These are phyloP conservation scores for Bos taurus DNA, from an alignment of 2,113 vertebrate genomes.

Conservation along the genomic window ARS-UCD2.0 NC_037329.1:109896501-109897000, in stretches of 20 bases:
- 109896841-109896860: neutral
- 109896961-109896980: neutral
- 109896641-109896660: neutral
- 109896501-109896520: neutral
- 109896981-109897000: too few species aligned
- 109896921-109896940: neutral
- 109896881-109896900: neutral
- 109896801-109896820: neutral
- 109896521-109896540: neutral
- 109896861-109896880: neutral
- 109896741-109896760: neutral
- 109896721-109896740: neutral
- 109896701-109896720: neutral
- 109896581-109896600: neutral
- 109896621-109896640: neutral
- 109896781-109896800: neutral
- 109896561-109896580: neutral
- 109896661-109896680: neutral
- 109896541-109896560: neutral
- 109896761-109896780: neutral
- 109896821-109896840: neutral
- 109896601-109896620: neutral
- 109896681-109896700: neutral
- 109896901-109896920: neutral
- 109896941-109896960: neutral